Conservation (phyloP, 1,140 invertebrate genomes). For the Drosophila orosa region DNA sequence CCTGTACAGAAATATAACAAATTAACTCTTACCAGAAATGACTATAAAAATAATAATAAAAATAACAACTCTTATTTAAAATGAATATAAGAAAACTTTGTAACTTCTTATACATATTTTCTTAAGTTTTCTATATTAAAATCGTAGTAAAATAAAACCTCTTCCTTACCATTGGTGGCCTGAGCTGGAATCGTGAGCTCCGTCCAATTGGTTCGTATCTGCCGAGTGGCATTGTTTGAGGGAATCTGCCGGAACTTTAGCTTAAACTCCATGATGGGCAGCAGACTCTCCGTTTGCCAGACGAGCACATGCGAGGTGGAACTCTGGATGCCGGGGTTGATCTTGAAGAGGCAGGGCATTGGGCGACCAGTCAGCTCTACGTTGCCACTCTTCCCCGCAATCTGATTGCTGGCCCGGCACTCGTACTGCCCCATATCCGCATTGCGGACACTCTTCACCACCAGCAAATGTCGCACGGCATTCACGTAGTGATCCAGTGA, state of each 20-base stretch:
- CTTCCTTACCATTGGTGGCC: conserved; percentile 74
- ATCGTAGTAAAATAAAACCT: background rate
- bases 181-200: conserved; percentile 88
- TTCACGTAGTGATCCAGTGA: conserved; percentile 63
- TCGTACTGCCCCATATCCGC: conserved; percentile 91
- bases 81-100: too few relatives aligned
- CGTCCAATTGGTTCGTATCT: conserved; percentile 85
- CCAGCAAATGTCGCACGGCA: conserved; percentile 86
- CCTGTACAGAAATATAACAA: background rate
- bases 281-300: conserved; percentile 90
- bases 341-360: conserved; percentile 87
- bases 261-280: conserved; percentile 88
- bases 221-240: conserved; percentile 62
- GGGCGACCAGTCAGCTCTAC: conserved; percentile 86
- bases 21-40: background rate
- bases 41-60: background rate
- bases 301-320: conserved; percentile 86
- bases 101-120: background rate
- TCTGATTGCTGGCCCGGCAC: conserved; percentile 90
- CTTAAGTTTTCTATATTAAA: background rate
- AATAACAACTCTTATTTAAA: background rate
- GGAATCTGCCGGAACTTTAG: conserved; percentile 86
- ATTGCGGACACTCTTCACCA: conserved; percentile 88
- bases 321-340: conserved; percentile 81
- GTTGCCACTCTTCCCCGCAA: conserved; percentile 86